phyloP scores from a whole-genome alignment of 2,888 invertebrate species.

The Parnassius apollo region DNA sequence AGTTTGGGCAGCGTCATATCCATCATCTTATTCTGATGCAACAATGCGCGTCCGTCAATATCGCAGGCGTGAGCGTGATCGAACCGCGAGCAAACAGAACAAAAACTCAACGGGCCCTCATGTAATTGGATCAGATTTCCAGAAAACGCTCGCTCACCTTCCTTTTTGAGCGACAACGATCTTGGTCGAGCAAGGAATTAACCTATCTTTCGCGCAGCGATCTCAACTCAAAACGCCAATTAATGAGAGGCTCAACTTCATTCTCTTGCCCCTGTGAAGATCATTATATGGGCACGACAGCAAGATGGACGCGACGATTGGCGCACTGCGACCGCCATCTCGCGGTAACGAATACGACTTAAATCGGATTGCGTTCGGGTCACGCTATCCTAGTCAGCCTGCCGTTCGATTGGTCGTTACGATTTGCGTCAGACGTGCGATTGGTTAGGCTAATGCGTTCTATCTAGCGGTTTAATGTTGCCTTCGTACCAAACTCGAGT shows the following conservation, averaged over 20 bases:
- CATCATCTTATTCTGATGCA: conserved; percentile 43
- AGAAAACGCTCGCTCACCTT: conserved; percentile 78
- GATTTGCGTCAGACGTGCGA: conserved; percentile 69
- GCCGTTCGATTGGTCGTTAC: conserved; percentile 71
- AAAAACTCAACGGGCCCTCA: conserved; percentile 76
- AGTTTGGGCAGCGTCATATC: conserved; percentile 40
- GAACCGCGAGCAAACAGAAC: conserved; percentile 72
- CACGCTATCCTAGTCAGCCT: conserved; percentile 77
- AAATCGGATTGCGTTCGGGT: conserved; percentile 78
- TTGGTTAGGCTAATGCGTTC: conserved; percentile 65
- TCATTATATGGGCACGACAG: conserved; percentile 81
- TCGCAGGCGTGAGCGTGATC: conserved; percentile 56
- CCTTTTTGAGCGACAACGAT: conserved; percentile 80
- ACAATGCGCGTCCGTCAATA: conserved; percentile 68
- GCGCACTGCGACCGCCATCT: conserved; percentile 74
- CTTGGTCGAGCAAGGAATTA: conserved; percentile 77
- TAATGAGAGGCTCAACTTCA: conserved; percentile 82
- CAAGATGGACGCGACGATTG: conserved; percentile 79
- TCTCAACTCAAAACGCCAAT: conserved; percentile 81
- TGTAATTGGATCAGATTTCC: conserved; percentile 82
- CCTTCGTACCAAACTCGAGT: conserved; percentile 69
- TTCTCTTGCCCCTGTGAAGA: conserved; percentile 80
- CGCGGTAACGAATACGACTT: conserved; percentile 76
- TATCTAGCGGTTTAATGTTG: conserved; percentile 66
- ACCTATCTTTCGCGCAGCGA: conserved; percentile 80